Evolutionary conservation across 2,888 invertebrate species (phyloP).

Genomic region (Thalpophila matura): DNA sequence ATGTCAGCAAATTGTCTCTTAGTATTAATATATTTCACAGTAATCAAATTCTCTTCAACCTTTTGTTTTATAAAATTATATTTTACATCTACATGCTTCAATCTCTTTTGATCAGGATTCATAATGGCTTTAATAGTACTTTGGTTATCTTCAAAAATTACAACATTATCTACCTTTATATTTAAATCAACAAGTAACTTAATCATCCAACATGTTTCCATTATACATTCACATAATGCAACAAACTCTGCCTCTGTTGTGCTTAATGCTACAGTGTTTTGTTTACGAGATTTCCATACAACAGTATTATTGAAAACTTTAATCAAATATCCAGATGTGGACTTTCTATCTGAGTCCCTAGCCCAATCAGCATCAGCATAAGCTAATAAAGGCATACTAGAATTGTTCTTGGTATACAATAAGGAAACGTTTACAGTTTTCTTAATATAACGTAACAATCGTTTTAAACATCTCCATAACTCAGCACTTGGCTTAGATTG

Average conservation of each 20-base stretch:
- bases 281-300: too few species aligned
- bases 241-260: too few species aligned
- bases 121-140: not conserved
- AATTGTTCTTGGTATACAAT: too few species aligned
- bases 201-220: not conserved
- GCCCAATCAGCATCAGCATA: too few species aligned
- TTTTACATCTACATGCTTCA: not conserved
- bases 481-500: not conserved
- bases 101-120: slow-evolving; percentile 1
- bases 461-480: not conserved
- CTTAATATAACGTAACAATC: not conserved
- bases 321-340: too few species aligned
- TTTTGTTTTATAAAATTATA: too few species aligned
- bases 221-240: not conserved
- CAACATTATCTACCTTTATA: too few species aligned
- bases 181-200: not conserved
- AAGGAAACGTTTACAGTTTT: not conserved
- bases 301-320: too few species aligned
- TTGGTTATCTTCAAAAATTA: not conserved
- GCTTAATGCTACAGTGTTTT: too few species aligned
- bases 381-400: too few species aligned
- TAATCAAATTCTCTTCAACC: not conserved
- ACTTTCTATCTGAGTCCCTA: too few species aligned
- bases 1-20: not conserved
- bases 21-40: not conserved